These are phyloP conservation scores for Hipposideros larvatus DNA, from an alignment of 2,797 vertebrate species.

Conservation along the genomic window DNA sequence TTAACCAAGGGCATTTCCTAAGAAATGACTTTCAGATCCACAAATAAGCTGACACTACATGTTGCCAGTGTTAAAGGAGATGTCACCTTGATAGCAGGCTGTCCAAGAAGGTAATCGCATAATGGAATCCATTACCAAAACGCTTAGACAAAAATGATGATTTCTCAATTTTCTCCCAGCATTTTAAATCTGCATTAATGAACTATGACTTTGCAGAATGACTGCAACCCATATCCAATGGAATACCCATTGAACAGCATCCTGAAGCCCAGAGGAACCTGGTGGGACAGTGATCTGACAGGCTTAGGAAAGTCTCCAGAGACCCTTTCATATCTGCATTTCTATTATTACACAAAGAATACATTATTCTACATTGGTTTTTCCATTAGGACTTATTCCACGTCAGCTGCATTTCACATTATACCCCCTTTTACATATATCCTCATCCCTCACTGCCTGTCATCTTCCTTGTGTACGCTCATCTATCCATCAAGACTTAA, in stretches of 20 bases:
- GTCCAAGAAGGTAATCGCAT: background rate
- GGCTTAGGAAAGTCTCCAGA: background rate
- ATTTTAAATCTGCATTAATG: conserved; percentile 71
- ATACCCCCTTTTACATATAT: background rate
- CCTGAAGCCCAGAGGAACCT: conserved; percentile 33
- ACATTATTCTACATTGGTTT: background rate
- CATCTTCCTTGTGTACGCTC: background rate
- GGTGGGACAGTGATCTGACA: background rate
- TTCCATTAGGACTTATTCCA: background rate
- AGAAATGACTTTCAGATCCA: background rate
- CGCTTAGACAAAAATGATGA: background rate
- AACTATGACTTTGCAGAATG: conserved; percentile 68
- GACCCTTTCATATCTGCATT: background rate
- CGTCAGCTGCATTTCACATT: background rate
- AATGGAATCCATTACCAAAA: background rate
- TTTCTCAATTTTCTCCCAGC: conserved; percentile 62
- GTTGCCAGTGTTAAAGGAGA: background rate
- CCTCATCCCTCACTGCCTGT: background rate
- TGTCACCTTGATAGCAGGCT: background rate
- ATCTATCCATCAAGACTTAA: background rate
- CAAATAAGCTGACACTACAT: background rate
- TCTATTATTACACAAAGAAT: background rate
- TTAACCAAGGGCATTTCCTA: background rate
- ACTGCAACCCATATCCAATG: conserved; percentile 1
- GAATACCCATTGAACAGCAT: conserved; percentile 64